A percentile compares a stretch with the other conserved stretches of the same genome.
These are phyloP conservation scores for Pogonomyrmex californicus DNA, from an alignment of 1,140 invertebrate genomes.

Conservation along the genomic window DNA sequence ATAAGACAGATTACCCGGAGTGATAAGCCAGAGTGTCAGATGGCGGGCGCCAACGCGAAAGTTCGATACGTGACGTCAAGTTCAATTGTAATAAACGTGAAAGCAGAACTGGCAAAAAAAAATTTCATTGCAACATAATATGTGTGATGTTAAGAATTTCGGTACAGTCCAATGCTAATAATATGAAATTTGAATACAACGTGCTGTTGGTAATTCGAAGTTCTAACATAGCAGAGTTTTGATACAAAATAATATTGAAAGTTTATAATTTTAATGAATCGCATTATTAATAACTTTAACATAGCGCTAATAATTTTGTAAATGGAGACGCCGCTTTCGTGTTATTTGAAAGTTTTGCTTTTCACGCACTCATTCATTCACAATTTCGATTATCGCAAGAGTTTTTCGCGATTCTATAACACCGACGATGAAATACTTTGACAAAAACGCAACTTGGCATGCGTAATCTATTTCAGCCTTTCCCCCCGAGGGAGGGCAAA, in stretches of 20 bases:
- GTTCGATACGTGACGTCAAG: not conserved
- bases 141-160: constrained; percentile 5
- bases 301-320: constrained; percentile 5
- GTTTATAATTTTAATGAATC: constrained; percentile 16
- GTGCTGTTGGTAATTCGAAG: not conserved
- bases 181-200: not conserved
- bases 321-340: not conserved
- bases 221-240: constrained; percentile 1
- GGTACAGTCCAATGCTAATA: constrained; percentile 1
- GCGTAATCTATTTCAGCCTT: constrained; percentile 52
- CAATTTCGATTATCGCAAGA: constrained; percentile 44
- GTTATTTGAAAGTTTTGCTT: constrained; percentile 15
- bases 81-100: constrained; percentile 5
- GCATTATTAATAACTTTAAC: not conserved
- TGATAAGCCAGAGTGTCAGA: constrained; percentile 47
- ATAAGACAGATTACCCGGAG: not conserved
- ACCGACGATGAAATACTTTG: constrained; percentile 56
- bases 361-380: not conserved
- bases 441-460: constrained; percentile 59
- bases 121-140: constrained; percentile 25
- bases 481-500: constrained; percentile 16
- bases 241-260: constrained; percentile 1
- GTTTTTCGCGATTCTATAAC: constrained; percentile 53
- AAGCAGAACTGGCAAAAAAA: not conserved
- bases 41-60: not conserved